Evolutionary conservation across 2,797 vertebrate species (phyloP).

Genomic region (Hyperoplus lanceolatus): DNA sequence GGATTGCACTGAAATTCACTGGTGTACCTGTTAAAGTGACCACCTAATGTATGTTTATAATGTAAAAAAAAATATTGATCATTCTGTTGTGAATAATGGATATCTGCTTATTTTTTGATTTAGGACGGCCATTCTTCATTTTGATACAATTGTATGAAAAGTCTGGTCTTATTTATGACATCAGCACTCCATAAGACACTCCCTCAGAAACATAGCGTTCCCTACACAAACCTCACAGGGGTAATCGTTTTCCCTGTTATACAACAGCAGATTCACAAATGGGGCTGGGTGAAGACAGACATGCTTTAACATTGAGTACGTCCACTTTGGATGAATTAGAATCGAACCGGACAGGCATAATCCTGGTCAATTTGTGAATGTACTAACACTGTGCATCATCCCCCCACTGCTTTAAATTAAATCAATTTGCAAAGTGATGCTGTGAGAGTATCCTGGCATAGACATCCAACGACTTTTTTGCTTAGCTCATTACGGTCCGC

Average conservation of each 20-base stretch:
- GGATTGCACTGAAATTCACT: not conserved
- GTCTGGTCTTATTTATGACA: not conserved
- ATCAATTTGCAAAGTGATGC: not conserved
- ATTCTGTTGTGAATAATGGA: not conserved
- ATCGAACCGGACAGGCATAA: not conserved
- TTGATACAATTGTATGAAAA: not conserved
- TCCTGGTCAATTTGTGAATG: conserved; percentile 5
- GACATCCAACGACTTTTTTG: not conserved
- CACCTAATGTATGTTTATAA: not conserved
- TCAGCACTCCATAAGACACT: not conserved
- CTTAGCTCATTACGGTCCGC: conserved; percentile 1
- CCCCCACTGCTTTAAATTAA: not conserved
- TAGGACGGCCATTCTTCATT: not conserved
- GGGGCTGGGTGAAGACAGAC: not conserved
- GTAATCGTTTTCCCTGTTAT: not conserved
- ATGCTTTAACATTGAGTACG: not conserved
- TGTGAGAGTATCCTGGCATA: conserved; percentile 4
- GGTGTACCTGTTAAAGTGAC: not conserved
- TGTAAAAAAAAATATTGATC: not conserved
- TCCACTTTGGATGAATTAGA: not conserved
- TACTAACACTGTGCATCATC: not conserved
- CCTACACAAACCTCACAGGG: not conserved
- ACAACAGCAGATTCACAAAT: not conserved
- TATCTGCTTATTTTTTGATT: not conserved
- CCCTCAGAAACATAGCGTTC: not conserved